Percentiles rank a stretch among this genome's conserved stretches.
These are phyloP conservation scores for Ramphastos sulfuratus DNA, from an alignment of 2,113 vertebrate genomes.

Conservation along the genomic window DNA sequence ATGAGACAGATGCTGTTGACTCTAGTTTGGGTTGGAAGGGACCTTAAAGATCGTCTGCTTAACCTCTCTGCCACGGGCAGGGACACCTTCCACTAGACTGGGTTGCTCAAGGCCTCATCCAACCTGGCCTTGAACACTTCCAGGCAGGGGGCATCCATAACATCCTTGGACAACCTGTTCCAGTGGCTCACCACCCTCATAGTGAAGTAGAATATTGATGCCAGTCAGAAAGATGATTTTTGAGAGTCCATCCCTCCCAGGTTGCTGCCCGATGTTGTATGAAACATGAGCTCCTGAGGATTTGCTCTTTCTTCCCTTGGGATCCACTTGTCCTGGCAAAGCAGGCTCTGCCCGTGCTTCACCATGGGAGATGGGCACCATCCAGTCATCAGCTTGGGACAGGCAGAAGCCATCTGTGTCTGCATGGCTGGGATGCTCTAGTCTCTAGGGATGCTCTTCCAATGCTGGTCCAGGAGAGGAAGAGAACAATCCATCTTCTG, in stretches of 20 bases:
- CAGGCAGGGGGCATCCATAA: no score
- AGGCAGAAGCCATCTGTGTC: neutral
- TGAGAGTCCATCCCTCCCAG: neutral
- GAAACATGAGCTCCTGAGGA: neutral
- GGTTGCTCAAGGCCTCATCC: no score
- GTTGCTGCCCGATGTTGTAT: neutral
- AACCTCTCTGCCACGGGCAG: neutral
- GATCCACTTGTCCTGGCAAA: neutral
- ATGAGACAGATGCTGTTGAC: neutral
- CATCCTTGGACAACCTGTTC: no score
- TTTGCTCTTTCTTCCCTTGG: neutral
- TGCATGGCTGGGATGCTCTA: neutral
- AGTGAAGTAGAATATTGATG: neutral
- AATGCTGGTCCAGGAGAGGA: neutral
- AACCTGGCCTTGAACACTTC: no score
- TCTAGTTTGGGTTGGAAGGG: neutral
- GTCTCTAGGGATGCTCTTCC: neutral
- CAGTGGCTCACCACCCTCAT: no score
- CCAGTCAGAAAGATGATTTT: neutral
- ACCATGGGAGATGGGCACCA: no score
- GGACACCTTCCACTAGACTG: neutral
- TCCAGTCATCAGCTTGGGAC: neutral
- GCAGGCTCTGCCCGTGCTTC: neutral
- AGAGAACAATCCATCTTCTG: neutral
- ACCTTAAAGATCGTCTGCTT: neutral